Percentiles rank a stretch among this genome's conserved stretches.
Conservation (phyloP, 2,113 vertebrate genomes). For the Cephalopterus ornatus region DNA sequence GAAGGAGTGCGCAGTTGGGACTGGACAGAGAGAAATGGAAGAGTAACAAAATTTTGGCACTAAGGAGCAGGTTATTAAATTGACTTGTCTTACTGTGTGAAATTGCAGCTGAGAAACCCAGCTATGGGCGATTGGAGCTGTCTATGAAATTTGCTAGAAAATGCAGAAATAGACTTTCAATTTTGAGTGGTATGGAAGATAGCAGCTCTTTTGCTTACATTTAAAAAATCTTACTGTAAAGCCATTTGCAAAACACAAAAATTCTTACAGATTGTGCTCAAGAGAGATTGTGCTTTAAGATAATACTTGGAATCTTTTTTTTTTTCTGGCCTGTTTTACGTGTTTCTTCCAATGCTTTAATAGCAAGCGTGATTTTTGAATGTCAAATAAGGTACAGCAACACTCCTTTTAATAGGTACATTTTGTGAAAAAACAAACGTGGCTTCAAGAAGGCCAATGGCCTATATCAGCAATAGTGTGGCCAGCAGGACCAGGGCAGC, state of each 20-base stretch:
- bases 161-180: neutral
- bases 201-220: neutral
- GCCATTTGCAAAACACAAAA: neutral
- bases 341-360: neutral
- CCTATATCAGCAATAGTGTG: neutral
- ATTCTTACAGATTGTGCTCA: neutral
- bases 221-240: neutral
- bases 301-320: neutral
- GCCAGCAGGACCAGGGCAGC: neutral
- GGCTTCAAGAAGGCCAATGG: neutral
- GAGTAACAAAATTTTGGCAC: neutral
- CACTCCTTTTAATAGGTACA: neutral
- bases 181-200: neutral
- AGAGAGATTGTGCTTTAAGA: neutral
- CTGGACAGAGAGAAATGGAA: neutral
- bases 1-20: neutral
- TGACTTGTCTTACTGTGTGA: neutral
- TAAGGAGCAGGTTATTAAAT: neutral
- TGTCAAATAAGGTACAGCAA: neutral
- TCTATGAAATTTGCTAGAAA: neutral
- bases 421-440: neutral
- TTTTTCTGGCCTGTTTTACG: neutral
- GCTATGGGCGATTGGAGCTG: neutral
- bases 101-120: neutral
- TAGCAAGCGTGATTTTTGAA: neutral